Evolutionary conservation across 2,888 invertebrate genomes (phyloP).

Genomic region (Dasypogon diadema): DNA sequence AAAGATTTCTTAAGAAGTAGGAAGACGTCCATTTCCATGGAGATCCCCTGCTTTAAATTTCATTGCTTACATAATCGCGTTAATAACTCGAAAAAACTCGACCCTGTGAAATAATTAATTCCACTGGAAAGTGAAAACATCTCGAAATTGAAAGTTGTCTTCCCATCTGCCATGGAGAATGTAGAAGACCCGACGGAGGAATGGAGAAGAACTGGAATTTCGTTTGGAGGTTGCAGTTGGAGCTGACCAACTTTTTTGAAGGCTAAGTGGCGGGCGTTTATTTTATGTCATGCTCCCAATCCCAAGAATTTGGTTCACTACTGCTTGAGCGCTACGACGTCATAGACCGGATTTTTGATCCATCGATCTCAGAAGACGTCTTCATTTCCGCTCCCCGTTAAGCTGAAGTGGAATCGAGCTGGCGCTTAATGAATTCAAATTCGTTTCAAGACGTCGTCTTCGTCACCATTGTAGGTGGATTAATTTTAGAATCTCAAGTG

Average conservation of each 20-base stretch:
- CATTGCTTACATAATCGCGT: not conserved
- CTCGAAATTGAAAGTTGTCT: constrained; percentile 36
- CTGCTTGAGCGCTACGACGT: not conserved
- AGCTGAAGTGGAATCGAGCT: no score
- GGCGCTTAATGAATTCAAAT: not conserved
- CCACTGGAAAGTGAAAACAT: constrained; percentile 34
- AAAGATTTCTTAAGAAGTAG: no score
- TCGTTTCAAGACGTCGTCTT: not conserved
- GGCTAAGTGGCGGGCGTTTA: constrained; percentile 12
- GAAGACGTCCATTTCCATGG: no score
- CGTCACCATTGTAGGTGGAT: not conserved
- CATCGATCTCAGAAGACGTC: not conserved
- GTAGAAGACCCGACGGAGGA: not conserved
- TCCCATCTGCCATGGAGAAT: constrained; percentile 33
- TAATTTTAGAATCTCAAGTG: not conserved
- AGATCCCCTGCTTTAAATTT: no score
- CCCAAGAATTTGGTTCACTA: not conserved
- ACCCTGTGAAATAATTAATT: constrained; percentile 36
- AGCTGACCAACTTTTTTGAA: constrained; percentile 31
- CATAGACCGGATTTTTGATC: not conserved
- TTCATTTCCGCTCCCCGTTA: no score
- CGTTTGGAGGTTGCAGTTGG: no score
- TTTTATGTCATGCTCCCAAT: not conserved
- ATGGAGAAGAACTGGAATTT: constrained; percentile 36
- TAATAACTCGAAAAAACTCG: not conserved